Evolutionary conservation across 1,140 invertebrate species (phyloP).

Genomic region (Rhopalosiphum maidis): DNA sequence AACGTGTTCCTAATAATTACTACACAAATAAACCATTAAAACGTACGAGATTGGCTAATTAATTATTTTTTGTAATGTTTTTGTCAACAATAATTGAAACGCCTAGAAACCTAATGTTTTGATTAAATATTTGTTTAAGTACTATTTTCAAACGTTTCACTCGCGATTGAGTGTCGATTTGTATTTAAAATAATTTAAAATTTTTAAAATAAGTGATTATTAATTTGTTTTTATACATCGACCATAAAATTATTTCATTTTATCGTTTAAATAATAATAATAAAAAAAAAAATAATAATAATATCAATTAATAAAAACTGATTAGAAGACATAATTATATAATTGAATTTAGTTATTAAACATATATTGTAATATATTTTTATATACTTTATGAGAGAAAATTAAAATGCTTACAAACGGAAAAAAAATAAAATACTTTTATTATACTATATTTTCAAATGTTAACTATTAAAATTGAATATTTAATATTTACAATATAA

Average conservation of each 20-base stretch:
- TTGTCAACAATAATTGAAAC: neutral
- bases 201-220: neutral
- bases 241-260: neutral
- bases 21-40: neutral
- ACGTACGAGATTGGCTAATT: neutral
- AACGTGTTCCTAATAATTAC: neutral
- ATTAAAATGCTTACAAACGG: neutral
- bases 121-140: neutral
- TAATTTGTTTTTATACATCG: neutral
- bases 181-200: neutral
- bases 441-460: neutral
- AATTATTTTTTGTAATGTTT: neutral
- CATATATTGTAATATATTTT: neutral
- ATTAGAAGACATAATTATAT: neutral
- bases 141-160: too few species aligned
- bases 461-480: neutral
- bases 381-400: neutral
- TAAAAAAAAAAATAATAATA: neutral
- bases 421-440: neutral
- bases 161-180: neutral
- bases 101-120: neutral
- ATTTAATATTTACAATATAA: neutral
- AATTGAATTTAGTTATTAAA: neutral
- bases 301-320: neutral
- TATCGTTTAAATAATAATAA: neutral